These are phyloP conservation scores for Pogona vitticeps DNA, from an alignment of 2,113 vertebrate species.

Conservation along the genomic window DNA sequence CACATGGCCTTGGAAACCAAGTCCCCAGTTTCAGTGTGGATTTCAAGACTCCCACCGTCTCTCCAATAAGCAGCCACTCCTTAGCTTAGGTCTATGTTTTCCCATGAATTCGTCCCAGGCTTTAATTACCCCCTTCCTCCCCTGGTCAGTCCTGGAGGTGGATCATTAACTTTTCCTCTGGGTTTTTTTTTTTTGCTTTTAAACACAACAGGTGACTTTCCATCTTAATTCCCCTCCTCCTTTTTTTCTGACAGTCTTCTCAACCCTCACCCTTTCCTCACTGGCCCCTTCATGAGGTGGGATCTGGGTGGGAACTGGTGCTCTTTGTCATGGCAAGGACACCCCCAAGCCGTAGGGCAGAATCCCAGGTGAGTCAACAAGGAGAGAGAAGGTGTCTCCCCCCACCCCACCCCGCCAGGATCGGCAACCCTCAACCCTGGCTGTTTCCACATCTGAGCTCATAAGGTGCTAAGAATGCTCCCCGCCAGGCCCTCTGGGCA, in stretches of 20 bases:
- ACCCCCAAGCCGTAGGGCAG: neutral
- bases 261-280: too few species aligned
- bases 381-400: neutral
- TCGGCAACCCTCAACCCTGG: neutral
- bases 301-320: neutral
- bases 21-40: neutral
- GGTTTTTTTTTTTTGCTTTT: too few species aligned
- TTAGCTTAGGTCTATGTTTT: neutral
- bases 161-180: constrained; percentile 8
- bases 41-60: neutral
- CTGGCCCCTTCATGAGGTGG: neutral
- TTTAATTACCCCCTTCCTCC: neutral
- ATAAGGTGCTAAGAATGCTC: neutral
- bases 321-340: neutral
- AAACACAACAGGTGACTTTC: constrained; percentile 3
- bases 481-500: neutral
- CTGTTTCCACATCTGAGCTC: neutral
- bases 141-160: neutral
- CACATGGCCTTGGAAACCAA: neutral
- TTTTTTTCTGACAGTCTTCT: neutral
- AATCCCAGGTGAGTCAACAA: neutral
- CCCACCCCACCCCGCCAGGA: neutral
- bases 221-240: neutral
- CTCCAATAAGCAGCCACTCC: neutral
- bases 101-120: neutral